Conservation (phyloP, 1,140 invertebrate species). For the Oreohelix idahoensis region DNA sequence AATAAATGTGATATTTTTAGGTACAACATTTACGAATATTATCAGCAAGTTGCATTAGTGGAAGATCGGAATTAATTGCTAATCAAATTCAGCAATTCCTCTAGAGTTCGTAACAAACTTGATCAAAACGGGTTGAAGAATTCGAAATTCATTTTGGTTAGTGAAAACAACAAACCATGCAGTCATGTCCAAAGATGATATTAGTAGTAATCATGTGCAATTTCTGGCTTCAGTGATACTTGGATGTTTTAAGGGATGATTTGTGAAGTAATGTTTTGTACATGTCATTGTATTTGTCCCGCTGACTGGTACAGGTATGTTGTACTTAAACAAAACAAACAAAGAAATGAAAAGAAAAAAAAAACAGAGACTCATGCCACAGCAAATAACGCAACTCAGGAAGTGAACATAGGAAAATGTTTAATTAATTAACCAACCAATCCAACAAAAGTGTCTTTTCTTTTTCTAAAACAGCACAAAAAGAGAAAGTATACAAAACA, state of each 20-base stretch:
- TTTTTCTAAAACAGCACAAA: neutral
- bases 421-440: slow-evolving; percentile 39
- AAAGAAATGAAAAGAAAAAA: slow-evolving; percentile 19
- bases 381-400: slow-evolving; percentile 37
- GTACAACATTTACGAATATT: neutral
- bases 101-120: neutral
- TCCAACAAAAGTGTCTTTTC: neutral
- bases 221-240: no score
- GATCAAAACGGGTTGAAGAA: neutral
- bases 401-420: slow-evolving; percentile 26
- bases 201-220: neutral
- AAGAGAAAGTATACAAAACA: neutral
- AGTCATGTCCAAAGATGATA: neutral
- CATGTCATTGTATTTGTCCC: no score
- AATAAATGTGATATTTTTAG: neutral
- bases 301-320: no score
- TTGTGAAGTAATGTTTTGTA: neutral
- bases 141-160: neutral
- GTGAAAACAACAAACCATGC: neutral
- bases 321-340: slow-evolving; percentile 22
- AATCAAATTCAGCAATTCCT: slow-evolving; percentile 21
- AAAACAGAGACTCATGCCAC: slow-evolving; percentile 34
- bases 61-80: slow-evolving; percentile 46
- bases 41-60: slow-evolving; percentile 42
- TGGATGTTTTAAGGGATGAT: neutral